Evolutionary conservation across 2,888 invertebrate genomes (phyloP), one percentile per base, ranked within the genome.

Genomic region (Gnatocerus cornutus): DNA sequence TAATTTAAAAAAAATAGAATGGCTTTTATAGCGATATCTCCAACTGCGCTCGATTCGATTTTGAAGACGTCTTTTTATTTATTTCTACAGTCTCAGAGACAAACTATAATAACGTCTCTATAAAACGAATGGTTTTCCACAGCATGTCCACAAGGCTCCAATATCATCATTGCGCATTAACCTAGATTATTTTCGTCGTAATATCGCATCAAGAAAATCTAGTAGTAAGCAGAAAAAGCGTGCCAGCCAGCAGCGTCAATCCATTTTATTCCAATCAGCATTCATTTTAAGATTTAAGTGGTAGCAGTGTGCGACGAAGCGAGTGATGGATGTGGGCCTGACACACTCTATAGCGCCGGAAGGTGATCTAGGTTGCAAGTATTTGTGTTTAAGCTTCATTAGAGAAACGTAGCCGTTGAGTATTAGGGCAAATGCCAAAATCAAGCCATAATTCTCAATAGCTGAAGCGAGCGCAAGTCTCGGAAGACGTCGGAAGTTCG

Each of bases 401-500:
- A 71, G 69, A 56, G 65, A 65, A 62, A 62, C 69, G 67, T 64
- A 52, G 66, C 69, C 68, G 71, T 71, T 39, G 65, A 68, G 71
- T 69, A 73, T 73, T 70, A 69, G 59, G 55, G 67, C 71, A 71
- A 71, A 72, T 69, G 61, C 68, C 69, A 74, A 75, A 77, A 75
- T 74, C 76, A 71, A 69, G 74, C 72, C 67, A 66, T 75, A 75
- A 74, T 74, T 74, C 75, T 73, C 75, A 73, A 73, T 72, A 72
- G 70, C 64, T 55, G 55, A 50, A 56, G 58, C 67, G 65, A 68
- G 55, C 39, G 61, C 55, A 55, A 68, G 55, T 72, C 70, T 70
- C 65, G 53, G 63, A 65, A 67, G 74, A 69, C 63, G 71, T 66
- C 58, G 63, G 68, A 62, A 72, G 65, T 48, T 64, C n/a, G n/a